phyloP scores from a whole-genome alignment of 2,888 invertebrate species.

The Cephus pulcher region DNA sequence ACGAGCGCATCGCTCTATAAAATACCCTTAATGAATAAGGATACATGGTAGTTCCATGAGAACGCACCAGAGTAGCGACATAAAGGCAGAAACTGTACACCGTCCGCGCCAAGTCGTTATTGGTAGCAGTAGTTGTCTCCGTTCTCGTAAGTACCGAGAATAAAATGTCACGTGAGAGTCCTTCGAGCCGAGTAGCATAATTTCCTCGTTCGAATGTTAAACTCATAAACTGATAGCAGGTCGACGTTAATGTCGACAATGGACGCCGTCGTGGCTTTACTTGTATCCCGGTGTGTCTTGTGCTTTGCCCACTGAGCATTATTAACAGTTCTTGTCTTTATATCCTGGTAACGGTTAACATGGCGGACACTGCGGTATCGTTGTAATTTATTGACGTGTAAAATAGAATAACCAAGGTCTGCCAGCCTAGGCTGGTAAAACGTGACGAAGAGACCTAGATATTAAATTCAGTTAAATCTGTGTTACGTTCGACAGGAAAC shows the following conservation, averaged over 20 bases:
- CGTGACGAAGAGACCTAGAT: not conserved
- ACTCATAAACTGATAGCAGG: not conserved
- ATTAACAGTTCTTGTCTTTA: not conserved
- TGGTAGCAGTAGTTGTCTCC: not conserved
- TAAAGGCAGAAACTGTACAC: not conserved
- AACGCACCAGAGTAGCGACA: not conserved
- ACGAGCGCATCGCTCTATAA: not conserved
- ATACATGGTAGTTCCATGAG: not conserved
- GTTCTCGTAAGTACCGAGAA: not conserved
- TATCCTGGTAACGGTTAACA: not conserved
- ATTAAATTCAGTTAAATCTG: not conserved
- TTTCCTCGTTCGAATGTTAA: not conserved
- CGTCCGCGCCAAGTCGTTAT: not conserved
- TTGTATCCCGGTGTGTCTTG: not conserved
- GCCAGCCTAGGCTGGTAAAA: not conserved
- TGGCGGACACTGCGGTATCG: not conserved
- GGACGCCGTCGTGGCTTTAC: not conserved
- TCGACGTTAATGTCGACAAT: not conserved
- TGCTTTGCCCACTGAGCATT: not conserved
- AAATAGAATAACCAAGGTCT: slow-evolving; percentile 24
- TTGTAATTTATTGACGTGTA: slow-evolving; percentile 22
- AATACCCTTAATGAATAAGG: not conserved
- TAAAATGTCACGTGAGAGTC: not conserved
- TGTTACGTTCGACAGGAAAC: not conserved
- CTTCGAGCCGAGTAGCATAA: not conserved